A percentile compares a stretch with the other conserved stretches of the same genome.
phyloP scores from a whole-genome alignment of 2,113 vertebrate species.

The Tamias sibiricus region DNA sequence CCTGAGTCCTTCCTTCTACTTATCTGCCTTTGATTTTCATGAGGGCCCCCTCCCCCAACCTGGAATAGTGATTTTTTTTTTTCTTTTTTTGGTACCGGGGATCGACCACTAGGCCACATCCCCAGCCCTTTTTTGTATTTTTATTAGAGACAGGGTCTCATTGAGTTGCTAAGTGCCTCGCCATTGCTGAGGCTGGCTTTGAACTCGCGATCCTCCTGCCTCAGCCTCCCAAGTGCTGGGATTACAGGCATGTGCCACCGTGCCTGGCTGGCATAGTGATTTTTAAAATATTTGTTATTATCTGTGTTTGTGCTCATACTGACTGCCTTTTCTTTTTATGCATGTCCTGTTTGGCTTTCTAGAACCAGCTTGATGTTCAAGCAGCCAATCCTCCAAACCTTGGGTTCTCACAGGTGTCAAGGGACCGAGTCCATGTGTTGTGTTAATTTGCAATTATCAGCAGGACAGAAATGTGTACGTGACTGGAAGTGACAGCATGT shows the following conservation, averaged over 20 bases:
- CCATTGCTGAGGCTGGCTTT: too few relatives aligned
- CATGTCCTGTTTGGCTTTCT: conserved; percentile 29
- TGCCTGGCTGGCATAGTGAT: neutral
- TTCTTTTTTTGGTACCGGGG: too few relatives aligned
- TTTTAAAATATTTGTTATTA: neutral
- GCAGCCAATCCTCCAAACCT: neutral
- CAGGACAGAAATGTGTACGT: neutral
- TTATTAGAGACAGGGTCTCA: too few relatives aligned
- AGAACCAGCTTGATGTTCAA: neutral
- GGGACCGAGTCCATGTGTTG: neutral
- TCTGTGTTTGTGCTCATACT: neutral
- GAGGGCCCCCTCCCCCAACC: too few relatives aligned
- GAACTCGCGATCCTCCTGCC: too few relatives aligned
- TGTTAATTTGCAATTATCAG: conserved; percentile 45
- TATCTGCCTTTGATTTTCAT: too few relatives aligned
- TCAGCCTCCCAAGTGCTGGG: too few relatives aligned
- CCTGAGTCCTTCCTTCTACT: too few relatives aligned
- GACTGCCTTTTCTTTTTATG: neutral
- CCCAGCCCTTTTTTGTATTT: too few relatives aligned
- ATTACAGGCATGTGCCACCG: too few relatives aligned
- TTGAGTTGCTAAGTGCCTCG: too few relatives aligned
- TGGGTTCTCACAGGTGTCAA: neutral
- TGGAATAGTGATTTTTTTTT: neutral
- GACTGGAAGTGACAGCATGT: neutral
- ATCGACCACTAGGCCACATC: too few relatives aligned